Conservation (phyloP, 2,113 vertebrate genomes). For the Rhinolophus sinicus region DNA sequence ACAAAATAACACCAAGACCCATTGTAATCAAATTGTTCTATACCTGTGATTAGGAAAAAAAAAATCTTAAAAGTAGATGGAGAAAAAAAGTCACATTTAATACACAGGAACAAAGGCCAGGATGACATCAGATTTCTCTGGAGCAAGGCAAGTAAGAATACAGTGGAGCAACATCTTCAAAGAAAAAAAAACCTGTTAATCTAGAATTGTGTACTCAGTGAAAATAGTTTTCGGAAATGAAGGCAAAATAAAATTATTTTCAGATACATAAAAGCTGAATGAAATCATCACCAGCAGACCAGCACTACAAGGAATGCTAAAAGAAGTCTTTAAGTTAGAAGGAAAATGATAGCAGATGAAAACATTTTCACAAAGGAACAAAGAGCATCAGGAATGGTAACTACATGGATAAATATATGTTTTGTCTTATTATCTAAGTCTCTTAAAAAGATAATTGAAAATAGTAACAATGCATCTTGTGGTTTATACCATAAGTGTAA, state of each 20-base stretch:
- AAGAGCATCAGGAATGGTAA: background rate
- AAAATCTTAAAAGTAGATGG: background rate
- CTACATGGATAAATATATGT: background rate
- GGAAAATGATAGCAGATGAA: background rate
- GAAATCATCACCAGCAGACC: background rate
- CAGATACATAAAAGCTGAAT: background rate
- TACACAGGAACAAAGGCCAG: background rate
- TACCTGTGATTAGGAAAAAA: background rate
- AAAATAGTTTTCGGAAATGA: conserved; percentile 18
- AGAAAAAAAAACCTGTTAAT: background rate
- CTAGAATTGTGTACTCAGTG: background rate
- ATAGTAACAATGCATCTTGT: background rate
- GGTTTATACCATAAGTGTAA: background rate
- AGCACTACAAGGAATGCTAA: background rate
- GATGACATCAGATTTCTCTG: background rate
- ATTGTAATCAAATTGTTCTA: conserved; percentile 23
- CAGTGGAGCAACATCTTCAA: background rate
- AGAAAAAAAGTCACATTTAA: background rate
- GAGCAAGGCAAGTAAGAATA: background rate
- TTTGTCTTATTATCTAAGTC: background rate
- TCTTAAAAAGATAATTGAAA: background rate
- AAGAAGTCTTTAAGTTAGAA: background rate
- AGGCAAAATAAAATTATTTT: conserved; percentile 33
- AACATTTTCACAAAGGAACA: conserved; percentile 8
- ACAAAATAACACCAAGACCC: background rate